These are phyloP conservation scores for Python bivittatus DNA, from an alignment of 2,113 vertebrate genomes.

Conservation along the genomic window DNA sequence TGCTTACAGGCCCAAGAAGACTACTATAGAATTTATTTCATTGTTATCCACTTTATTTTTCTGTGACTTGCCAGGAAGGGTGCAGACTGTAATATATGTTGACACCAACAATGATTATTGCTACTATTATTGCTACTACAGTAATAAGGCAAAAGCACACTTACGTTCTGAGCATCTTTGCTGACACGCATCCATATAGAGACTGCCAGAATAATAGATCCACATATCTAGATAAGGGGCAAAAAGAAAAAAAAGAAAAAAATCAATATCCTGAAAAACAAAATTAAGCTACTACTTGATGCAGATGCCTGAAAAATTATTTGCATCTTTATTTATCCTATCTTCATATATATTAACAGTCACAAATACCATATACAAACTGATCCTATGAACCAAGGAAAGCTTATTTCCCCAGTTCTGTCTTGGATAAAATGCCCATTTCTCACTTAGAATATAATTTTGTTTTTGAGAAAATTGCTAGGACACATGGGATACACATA, in stretches of 20 bases:
- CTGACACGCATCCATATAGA: slow-evolving; percentile 82
- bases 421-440: neutral
- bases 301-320: slow-evolving; percentile 32
- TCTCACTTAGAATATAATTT: neutral
- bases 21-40: neutral
- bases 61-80: neutral
- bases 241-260: slow-evolving; percentile 17
- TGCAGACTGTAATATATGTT: neutral
- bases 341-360: neutral
- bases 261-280: slow-evolving; percentile 28
- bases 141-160: neutral
- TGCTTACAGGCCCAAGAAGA: neutral
- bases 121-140: too few relatives aligned
- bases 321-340: slow-evolving; percentile 44
- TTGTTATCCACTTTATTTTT: neutral
- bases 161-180: slow-evolving; percentile 70
- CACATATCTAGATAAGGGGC: slow-evolving; percentile 76
- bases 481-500: neutral
- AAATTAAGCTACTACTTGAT: neutral
- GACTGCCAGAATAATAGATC: slow-evolving; percentile 80
- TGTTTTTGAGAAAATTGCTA: neutral
- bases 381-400: neutral
- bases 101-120: neutral
- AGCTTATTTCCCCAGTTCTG: neutral
- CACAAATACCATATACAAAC: neutral